Percentiles rank a stretch among this genome's conserved stretches.
These are phyloP conservation scores for Sebastes taczanowskii DNA, from an alignment of 2,797 vertebrate species.

Conservation along the genomic window DNA sequence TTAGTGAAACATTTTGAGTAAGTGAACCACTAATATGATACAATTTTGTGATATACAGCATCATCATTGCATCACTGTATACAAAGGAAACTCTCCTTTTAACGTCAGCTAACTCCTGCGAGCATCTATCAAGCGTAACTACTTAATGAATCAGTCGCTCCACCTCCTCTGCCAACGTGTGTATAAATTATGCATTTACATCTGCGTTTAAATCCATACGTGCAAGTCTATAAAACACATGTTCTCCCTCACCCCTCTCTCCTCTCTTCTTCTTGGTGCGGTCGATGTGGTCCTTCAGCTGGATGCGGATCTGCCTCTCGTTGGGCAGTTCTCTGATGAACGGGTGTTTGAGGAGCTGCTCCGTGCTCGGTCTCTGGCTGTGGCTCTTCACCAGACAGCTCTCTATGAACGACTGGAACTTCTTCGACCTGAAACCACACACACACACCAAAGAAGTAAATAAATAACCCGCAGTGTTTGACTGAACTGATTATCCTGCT, in stretches of 20 bases:
- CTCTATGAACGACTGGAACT: slow-evolving; percentile 96
- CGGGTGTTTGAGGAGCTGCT: slow-evolving; percentile 92
- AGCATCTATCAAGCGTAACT: not conserved
- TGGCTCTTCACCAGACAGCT: slow-evolving; percentile 95
- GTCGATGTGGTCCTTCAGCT: slow-evolving; percentile 97
- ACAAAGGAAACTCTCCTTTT: not conserved
- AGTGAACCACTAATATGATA: not conserved
- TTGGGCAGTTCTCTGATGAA: slow-evolving; percentile 93
- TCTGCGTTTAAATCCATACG: not conserved
- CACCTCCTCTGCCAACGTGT: not conserved
- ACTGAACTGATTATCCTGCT: not conserved
- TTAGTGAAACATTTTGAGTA: not conserved
- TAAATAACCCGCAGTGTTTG: not conserved
- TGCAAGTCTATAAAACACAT: not conserved
- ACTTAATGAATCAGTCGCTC: not conserved
- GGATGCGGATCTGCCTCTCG: slow-evolving; percentile 93
- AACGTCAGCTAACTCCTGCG: not conserved
- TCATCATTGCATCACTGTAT: not conserved
- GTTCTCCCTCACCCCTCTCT: slow-evolving; percentile 86
- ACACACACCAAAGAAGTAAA: no score
- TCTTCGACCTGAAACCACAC: slow-evolving; percentile 88
- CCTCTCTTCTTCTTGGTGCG: slow-evolving; percentile 95
- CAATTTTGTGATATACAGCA: not conserved
- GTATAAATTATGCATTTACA: not conserved
- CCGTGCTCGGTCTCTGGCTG: slow-evolving; percentile 89